phyloP scores from a whole-genome alignment of 2,113 vertebrate species.

The Erpornis zantholeuca region DNA sequence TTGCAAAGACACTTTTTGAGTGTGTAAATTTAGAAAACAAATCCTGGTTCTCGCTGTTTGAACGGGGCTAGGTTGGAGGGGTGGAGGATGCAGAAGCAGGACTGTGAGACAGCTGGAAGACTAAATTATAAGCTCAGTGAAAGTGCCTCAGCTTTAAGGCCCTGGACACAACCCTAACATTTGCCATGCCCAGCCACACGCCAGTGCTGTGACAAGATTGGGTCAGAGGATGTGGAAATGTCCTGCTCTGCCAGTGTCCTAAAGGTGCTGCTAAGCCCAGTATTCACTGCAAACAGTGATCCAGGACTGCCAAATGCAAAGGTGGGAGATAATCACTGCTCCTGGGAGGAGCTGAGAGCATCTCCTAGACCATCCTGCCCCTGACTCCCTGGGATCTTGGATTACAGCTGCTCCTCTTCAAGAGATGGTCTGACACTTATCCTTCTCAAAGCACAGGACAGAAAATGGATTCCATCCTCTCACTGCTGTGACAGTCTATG shows the following conservation, averaged over 20 bases:
- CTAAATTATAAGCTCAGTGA: neutral
- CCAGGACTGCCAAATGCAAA: neutral
- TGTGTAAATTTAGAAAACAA: neutral
- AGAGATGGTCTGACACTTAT: neutral
- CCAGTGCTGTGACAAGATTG: neutral
- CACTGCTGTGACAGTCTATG: neutral
- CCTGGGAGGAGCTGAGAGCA: neutral
- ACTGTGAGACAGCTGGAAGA: neutral
- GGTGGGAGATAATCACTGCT: neutral
- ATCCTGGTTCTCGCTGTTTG: neutral
- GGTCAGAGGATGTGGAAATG: neutral
- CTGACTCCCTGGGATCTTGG: neutral
- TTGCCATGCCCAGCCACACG: neutral
- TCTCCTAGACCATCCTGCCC: neutral
- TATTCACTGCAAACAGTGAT: no score
- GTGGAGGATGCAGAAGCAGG: neutral
- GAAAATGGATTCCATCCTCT: neutral
- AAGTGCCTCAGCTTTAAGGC: neutral
- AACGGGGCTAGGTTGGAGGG: neutral
- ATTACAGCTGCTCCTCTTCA: neutral
- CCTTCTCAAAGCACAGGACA: neutral
- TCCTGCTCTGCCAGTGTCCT: neutral
- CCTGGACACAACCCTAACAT: neutral
- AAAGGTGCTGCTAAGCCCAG: neutral
- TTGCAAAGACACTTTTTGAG: neutral